These are phyloP conservation scores for Eulemur albifrons DNA, from an alignment of 2,797 vertebrate species.

Conservation along the genomic window DNA sequence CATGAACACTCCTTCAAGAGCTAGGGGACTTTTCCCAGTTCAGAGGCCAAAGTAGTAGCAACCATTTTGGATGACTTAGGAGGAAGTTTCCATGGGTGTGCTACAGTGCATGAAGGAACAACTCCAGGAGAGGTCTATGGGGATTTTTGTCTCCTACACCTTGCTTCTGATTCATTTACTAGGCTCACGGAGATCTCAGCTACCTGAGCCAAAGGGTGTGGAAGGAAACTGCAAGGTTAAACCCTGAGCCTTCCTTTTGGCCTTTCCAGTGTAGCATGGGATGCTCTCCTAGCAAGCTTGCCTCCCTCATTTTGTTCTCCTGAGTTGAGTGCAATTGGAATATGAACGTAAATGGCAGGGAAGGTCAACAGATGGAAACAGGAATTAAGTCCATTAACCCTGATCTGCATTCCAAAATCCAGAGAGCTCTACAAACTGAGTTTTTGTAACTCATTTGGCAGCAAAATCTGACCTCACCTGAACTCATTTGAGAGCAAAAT, in stretches of 20 bases:
- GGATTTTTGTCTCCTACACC: background rate
- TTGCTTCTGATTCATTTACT: slow-evolving; percentile 52
- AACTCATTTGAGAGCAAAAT: slow-evolving; percentile 45
- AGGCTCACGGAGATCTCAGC: background rate
- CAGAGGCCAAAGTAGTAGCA: background rate
- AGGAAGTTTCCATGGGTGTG: background rate
- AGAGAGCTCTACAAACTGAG: background rate
- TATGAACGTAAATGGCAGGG: background rate
- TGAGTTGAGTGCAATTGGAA: background rate
- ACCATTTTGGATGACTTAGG: background rate
- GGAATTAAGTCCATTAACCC: background rate
- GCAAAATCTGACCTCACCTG: slow-evolving; percentile 42
- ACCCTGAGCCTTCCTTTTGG: background rate
- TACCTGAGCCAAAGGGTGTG: slow-evolving; percentile 20
- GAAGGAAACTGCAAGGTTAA: background rate
- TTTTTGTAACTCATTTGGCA: slow-evolving; percentile 11
- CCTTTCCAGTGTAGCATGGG: background rate
- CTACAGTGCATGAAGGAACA: background rate
- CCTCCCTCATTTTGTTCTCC: background rate
- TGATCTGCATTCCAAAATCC: background rate
- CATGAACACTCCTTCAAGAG: background rate
- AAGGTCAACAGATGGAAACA: background rate
- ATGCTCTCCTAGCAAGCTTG: background rate
- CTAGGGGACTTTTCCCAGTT: background rate
- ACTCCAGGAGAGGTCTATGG: background rate